A percentile compares a stretch with the other conserved stretches of the same genome.
These are phyloP conservation scores for Muntiacus muntjak DNA, from an alignment of 2,113 vertebrate species.

Conservation along the genomic window DNA sequence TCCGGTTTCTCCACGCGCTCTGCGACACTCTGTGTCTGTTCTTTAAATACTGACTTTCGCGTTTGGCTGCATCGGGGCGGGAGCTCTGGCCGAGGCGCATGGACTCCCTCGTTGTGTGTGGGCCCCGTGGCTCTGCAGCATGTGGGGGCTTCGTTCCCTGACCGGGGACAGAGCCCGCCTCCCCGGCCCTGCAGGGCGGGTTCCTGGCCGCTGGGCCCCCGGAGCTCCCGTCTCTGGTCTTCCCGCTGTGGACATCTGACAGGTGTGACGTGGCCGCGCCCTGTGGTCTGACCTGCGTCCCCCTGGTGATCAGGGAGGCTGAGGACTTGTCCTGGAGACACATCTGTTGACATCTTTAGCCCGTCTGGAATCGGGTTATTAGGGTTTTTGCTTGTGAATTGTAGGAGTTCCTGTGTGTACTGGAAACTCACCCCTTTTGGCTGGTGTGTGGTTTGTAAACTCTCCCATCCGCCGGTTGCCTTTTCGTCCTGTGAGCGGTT, in stretches of 20 bases:
- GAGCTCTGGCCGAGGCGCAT: neutral
- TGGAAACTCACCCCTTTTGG: fast-evolving
- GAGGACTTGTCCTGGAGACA: too few relatives aligned
- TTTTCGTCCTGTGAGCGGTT: neutral
- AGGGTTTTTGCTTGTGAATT: neutral
- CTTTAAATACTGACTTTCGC: fast-evolving
- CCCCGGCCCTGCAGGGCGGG: neutral
- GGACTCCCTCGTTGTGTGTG: neutral
- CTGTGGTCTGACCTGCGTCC: fast-evolving
- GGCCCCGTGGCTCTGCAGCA: fast-evolving
- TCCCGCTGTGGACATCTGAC: too few relatives aligned
- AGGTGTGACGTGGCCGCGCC: fast-evolving
- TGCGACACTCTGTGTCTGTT: fast-evolving
- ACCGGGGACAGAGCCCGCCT: fast-evolving
- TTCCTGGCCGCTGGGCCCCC: neutral
- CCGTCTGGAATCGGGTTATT: fast-evolving
- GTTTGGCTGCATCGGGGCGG: neutral
- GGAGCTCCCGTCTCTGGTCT: fast-evolving
- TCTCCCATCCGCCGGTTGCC: fast-evolving
- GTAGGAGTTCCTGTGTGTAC: fast-evolving
- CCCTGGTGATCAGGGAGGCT: neutral
- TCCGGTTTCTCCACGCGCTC: fast-evolving
- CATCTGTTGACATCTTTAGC: fast-evolving
- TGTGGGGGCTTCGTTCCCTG: neutral
- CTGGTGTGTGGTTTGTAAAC: fast-evolving